These are phyloP conservation scores for Bubo scandiacus DNA, from an alignment of 2,113 vertebrate species.

Conservation along the genomic window DNA sequence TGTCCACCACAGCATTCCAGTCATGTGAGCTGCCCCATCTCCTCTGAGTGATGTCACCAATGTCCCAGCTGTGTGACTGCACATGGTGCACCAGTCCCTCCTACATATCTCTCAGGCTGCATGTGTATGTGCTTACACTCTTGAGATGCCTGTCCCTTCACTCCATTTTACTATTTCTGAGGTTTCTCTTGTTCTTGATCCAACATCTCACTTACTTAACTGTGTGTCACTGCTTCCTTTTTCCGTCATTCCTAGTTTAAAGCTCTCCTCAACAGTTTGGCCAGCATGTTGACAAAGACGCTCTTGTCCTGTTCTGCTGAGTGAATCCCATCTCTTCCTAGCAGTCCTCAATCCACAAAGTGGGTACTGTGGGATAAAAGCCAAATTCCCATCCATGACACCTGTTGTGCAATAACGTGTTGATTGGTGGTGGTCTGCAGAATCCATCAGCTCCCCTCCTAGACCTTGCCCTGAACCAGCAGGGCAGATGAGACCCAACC, in stretches of 20 bases:
- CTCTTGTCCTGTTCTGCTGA: neutral
- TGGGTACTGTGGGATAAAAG: neutral
- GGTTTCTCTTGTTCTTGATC: neutral
- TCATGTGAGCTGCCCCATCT: accelerated
- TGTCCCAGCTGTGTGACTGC: neutral
- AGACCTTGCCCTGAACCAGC: neutral
- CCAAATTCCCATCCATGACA: neutral
- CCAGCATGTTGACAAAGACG: neutral
- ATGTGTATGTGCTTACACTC: neutral
- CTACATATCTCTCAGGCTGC: neutral
- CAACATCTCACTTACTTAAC: neutral
- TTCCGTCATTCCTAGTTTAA: neutral
- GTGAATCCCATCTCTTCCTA: neutral
- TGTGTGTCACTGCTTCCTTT: neutral
- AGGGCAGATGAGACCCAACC: neutral
- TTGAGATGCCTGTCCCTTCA: neutral
- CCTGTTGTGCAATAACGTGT: accelerated
- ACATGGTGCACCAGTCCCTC: neutral
- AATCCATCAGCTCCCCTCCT: neutral
- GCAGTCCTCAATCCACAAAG: neutral
- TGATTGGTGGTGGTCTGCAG: neutral
- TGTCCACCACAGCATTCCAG: neutral
- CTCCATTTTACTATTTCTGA: neutral
- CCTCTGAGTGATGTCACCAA: neutral
- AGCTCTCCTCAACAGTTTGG: neutral